Evolutionary conservation across 2,113 vertebrate species (phyloP).

Genomic region (Nansenia antarctica): DNA sequence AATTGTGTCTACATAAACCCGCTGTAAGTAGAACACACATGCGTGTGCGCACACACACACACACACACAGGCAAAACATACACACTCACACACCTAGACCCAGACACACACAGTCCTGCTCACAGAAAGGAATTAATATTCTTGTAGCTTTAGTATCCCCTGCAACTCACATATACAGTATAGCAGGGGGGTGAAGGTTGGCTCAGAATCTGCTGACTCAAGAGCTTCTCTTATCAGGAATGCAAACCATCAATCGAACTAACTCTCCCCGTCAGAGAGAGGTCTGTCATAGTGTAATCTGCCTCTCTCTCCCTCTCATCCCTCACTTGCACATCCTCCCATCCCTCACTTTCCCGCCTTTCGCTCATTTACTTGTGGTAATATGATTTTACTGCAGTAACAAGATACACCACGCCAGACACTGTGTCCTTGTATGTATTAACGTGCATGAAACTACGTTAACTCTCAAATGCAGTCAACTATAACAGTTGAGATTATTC

Average conservation of each 20-base stretch:
- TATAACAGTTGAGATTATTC: too few relatives aligned
- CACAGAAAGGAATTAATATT: too few relatives aligned
- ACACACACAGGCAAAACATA: too few relatives aligned
- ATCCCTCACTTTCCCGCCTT: not conserved
- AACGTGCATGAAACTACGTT: not conserved
- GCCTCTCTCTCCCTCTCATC: not conserved
- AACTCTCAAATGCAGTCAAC: not conserved
- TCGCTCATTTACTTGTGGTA: not conserved
- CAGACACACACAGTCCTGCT: not conserved
- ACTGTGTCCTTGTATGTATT: not conserved
- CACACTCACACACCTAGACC: not conserved
- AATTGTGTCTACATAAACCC: constrained; percentile 91
- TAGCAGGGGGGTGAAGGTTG: too few relatives aligned
- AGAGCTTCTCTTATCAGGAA: not conserved
- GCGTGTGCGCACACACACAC: too few relatives aligned
- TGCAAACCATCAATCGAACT: not conserved
- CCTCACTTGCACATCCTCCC: not conserved
- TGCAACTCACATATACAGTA: too few relatives aligned
- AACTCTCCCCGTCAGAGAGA: not conserved
- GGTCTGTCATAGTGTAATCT: not conserved
- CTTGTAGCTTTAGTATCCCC: too few relatives aligned
- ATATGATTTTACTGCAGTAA: not conserved
- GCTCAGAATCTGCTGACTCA: constrained; percentile 3
- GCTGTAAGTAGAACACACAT: constrained; percentile 82
- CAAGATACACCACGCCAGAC: not conserved